These are phyloP conservation scores for Recurvirostra avosetta DNA, from an alignment of 2,113 vertebrate species.

Conservation along the genomic window DNA sequence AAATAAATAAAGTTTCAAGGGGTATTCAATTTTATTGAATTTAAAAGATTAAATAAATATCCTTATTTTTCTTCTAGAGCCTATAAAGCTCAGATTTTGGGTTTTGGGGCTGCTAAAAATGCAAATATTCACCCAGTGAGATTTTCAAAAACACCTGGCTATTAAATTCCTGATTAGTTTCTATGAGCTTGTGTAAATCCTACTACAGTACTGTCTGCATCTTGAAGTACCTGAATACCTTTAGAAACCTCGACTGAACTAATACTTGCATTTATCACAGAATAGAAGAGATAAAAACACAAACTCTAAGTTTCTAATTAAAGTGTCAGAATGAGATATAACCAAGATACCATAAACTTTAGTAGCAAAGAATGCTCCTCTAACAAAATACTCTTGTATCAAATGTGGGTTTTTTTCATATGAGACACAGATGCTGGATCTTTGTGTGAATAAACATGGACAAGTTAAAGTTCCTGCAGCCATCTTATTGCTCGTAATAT, in stretches of 20 bases:
- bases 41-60: background rate
- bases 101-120: background rate
- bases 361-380: background rate
- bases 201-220: background rate
- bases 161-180: background rate
- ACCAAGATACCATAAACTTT: background rate
- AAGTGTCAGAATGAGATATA: constrained; percentile 44
- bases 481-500: background rate
- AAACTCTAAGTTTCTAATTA: constrained; percentile 18
- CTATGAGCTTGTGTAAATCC: background rate
- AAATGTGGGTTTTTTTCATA: background rate
- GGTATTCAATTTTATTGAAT: background rate
- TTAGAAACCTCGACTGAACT: background rate
- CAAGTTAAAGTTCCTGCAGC: background rate
- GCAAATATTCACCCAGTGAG: background rate
- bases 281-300: background rate
- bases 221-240: background rate
- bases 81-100: background rate
- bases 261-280: background rate
- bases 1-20: background rate
- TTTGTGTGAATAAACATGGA: background rate
- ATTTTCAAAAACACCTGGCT: background rate
- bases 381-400: background rate
- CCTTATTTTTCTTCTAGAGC: background rate
- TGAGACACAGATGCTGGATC: background rate